A percentile compares a stretch with the other conserved stretches of the same genome.
phyloP scores from a whole-genome alignment of 1,140 invertebrate genomes.

The Drosophila truncata region DNA sequence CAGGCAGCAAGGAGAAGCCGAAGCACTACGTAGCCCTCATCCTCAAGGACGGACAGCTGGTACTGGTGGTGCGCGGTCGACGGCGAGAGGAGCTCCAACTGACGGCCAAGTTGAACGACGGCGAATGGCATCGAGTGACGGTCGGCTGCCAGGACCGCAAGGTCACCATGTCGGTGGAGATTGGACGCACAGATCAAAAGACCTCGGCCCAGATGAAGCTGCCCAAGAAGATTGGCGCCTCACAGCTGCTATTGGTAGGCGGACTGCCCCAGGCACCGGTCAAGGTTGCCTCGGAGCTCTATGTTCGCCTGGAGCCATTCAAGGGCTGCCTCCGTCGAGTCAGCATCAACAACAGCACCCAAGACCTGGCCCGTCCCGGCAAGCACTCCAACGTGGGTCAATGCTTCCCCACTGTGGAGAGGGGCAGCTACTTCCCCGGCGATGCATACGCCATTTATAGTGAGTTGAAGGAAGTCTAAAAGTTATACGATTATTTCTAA shows the following conservation, averaged over 20 bases:
- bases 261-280: conserved; percentile 89
- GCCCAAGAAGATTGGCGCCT: conserved; percentile 89
- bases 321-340: conserved; percentile 93
- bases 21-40: conserved; percentile 91
- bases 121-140: conserved; percentile 92
- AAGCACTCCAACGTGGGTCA: conserved; percentile 91
- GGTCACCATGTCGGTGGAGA: conserved; percentile 90
- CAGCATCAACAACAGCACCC: conserved; percentile 90
- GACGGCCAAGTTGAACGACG: conserved; percentile 90
- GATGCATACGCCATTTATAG: conserved; percentile 93
- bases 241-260: conserved; percentile 92
- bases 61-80: conserved; percentile 89
- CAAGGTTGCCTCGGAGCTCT: conserved; percentile 78
- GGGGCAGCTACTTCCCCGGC: conserved; percentile 94
- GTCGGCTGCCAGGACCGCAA: conserved; percentile 88
- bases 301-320: conserved; percentile 90
- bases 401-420: conserved; percentile 94
- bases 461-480: conserved; percentile 85
- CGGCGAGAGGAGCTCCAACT: conserved; percentile 89
- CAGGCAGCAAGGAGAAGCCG: conserved; percentile 88
- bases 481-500: no score
- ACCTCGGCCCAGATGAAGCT: conserved; percentile 87
- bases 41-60: conserved; percentile 90
- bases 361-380: conserved; percentile 91
- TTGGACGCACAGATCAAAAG: conserved; percentile 87